A percentile compares a stretch with the other conserved stretches of the same genome.
Conservation (phyloP, 2,113 vertebrate species). For the Mesoclemmys tuberculata region DNA sequence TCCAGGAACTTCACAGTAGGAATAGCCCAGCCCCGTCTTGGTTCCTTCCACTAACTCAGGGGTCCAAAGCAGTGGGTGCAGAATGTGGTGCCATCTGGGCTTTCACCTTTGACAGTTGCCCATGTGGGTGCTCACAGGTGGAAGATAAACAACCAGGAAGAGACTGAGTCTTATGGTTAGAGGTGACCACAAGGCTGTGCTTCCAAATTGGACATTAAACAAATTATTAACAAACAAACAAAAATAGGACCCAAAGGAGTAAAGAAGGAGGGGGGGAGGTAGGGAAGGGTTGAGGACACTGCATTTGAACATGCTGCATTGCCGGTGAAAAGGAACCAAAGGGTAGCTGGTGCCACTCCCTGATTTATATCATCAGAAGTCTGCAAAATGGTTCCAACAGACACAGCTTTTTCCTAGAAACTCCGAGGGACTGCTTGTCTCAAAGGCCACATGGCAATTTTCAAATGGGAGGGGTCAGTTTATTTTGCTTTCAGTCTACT, state of each 20-base stretch:
- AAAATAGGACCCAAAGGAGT: accelerated
- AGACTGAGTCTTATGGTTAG: not conserved
- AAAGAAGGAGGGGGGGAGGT: not conserved
- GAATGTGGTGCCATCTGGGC: too few species aligned
- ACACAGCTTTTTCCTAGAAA: accelerated
- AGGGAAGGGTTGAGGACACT: not conserved
- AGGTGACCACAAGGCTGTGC: not conserved
- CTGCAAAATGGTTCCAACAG: accelerated
- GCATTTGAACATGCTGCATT: accelerated
- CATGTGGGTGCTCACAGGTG: too few species aligned
- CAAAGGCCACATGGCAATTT: not conserved
- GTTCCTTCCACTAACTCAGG: not conserved
- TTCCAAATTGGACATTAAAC: not conserved
- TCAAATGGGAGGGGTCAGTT: not conserved
- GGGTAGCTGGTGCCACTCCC: accelerated
- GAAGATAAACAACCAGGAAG: not conserved
- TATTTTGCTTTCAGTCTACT: not conserved
- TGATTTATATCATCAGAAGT: accelerated
- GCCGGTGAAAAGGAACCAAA: not conserved
- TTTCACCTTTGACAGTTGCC: too few species aligned
- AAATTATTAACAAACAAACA: not conserved
- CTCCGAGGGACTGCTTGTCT: accelerated
- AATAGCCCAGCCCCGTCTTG: not conserved
- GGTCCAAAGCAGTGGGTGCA: not conserved
- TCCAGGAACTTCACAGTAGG: not conserved